A percentile compares a stretch with the other conserved stretches of the same genome.
Conservation (phyloP, 2,113 vertebrate genomes). For the Sebastes fasciatus region DNA sequence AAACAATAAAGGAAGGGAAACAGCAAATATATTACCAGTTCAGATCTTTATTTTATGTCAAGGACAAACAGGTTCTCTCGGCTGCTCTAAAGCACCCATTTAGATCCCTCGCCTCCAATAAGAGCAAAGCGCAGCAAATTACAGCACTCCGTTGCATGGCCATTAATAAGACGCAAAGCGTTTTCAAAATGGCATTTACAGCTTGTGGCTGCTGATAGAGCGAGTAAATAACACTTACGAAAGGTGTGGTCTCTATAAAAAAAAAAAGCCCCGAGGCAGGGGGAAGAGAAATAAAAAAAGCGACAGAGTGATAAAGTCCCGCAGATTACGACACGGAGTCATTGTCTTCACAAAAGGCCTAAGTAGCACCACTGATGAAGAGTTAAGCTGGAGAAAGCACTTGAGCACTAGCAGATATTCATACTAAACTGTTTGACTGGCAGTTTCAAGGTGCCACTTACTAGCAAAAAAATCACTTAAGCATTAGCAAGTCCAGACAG, state of each 20-base stretch:
- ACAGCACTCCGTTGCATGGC: constrained; percentile 60
- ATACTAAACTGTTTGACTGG: constrained; percentile 56
- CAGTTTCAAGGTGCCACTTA: constrained; percentile 68
- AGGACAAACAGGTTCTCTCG: constrained; percentile 79
- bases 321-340: constrained; percentile 40
- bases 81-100: constrained; percentile 72
- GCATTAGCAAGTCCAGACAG: constrained; percentile 53
- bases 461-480: constrained; percentile 66
- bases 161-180: constrained; percentile 74
- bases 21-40: constrained; percentile 79
- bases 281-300: constrained; percentile 50
- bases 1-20: constrained; percentile 81
- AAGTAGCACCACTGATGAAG: constrained; percentile 43
- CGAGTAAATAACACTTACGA: constrained; percentile 69
- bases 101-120: constrained; percentile 70
- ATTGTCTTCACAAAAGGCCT: constrained; percentile 55
- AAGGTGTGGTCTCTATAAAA: constrained; percentile 57
- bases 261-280: constrained; percentile 36
- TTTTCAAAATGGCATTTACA: constrained; percentile 78
- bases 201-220: constrained; percentile 65
- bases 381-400: constrained; percentile 41
- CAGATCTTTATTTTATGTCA: constrained; percentile 83
- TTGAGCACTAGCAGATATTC: constrained; percentile 34
- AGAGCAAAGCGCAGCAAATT: constrained; percentile 72
- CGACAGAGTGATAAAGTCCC: constrained; percentile 50